Base-by-base conservation (phyloP, 2,888 invertebrate species). In the Ichneumoninae sp. region DNA sequence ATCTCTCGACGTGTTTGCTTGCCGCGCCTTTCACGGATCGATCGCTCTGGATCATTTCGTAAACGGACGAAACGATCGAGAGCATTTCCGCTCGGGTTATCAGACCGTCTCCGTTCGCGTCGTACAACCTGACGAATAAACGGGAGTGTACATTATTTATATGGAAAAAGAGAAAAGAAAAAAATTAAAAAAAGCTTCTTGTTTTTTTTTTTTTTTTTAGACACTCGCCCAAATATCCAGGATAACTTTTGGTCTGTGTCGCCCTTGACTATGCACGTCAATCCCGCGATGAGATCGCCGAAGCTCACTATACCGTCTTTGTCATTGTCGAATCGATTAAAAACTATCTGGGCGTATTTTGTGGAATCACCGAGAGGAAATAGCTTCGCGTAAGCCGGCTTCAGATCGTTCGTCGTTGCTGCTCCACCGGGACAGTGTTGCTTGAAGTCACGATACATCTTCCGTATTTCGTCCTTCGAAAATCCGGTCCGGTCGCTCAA, bases 21-120 rank as follows among this genome's bases (percentile, higher is more conserved):
- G 91, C 86, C 40, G 89, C 87, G 40, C 85, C 81, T 66, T 89
- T 89, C 50, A 90, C 80, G 7, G 82, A 87, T 6, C 90, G 90
- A 3, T 85, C 86, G 63, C 83, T 87, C 30, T 89, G 88, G 6
- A 92, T 88, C 90, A 93, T 92, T 80, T 92, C 92, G 50, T 93
- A 93, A 86, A 92, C 91, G 30, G 93, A 91, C 5, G 92, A 89
- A 65, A 93, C 79, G 68, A 90, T 90, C 3, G 87, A 75, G 52
- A 87, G 81, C 92, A 93, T 91, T 81, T 93, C 93, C 52, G 86
- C 87, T 63, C 89, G 92, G n/a, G 92, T 92, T 80, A 93, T 92
- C 40, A 88, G 88, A 63, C 92, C 93, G 54, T 93, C 92, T 0
- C 91, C 91, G 80, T 93, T 90, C 40, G 92, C 73, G 81, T 93